These are phyloP conservation scores for Drosophila antonietae DNA, from an alignment of 2,888 invertebrate species.

Conservation along the genomic window DNA sequence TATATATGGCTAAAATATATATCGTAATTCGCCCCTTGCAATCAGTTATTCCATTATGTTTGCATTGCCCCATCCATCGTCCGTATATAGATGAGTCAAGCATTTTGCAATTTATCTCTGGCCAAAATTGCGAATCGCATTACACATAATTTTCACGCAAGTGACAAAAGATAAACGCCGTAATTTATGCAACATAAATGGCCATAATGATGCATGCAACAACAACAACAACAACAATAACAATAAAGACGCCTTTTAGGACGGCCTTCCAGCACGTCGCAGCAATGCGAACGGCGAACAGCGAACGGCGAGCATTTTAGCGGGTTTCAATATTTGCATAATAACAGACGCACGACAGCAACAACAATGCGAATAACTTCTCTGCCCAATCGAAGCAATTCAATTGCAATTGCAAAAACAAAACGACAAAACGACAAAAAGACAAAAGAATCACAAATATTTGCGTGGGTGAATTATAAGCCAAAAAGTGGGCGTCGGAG, in stretches of 20 bases:
- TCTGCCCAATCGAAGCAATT: constrained; percentile 63
- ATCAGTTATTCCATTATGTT: not conserved
- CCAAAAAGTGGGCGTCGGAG: not conserved
- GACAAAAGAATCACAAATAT: constrained; percentile 51
- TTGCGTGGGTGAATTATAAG: constrained; percentile 47
- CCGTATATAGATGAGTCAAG: constrained; percentile 5
- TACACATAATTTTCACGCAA: constrained; percentile 48
- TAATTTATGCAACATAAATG: constrained; percentile 81
- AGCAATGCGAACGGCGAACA: constrained; percentile 37
- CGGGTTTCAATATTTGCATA: constrained; percentile 79
- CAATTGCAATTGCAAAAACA: constrained; percentile 48
- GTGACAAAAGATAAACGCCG: constrained; percentile 64
- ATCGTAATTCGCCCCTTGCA: not conserved
- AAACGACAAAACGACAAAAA: constrained; percentile 1
- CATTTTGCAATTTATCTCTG: constrained; percentile 12
- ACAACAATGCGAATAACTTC: constrained; percentile 21
- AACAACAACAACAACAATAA: constrained; percentile 39
- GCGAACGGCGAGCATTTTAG: constrained; percentile 75
- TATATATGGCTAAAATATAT: not conserved
- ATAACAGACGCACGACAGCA: constrained; percentile 78
- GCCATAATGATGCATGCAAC: constrained; percentile 58
- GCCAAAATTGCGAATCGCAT: constrained; percentile 6
- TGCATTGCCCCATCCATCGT: not conserved
- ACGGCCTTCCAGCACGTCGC: constrained; percentile 37
- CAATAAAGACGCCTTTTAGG: constrained; percentile 19